phyloP scores from a whole-genome alignment of 1,140 invertebrate genomes.

The Brachionus plicatilis region DNA sequence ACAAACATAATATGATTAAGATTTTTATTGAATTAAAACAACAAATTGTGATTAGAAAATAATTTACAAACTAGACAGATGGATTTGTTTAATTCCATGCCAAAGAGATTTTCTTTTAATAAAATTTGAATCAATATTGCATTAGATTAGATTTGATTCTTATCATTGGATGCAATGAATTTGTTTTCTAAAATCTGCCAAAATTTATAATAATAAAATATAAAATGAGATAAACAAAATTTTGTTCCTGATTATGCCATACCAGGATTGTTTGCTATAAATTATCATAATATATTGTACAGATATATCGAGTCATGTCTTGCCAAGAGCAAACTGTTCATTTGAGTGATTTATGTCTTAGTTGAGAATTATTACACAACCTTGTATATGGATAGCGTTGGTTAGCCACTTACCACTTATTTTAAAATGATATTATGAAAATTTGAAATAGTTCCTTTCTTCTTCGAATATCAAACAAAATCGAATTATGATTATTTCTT shows the following conservation, averaged over 20 bases:
- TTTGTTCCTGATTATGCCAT: conserved; percentile 20
- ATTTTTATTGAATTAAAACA: background rate
- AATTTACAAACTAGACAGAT: background rate
- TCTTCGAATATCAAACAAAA: background rate
- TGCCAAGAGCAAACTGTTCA: background rate
- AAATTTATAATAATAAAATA: background rate
- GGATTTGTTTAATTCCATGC: background rate
- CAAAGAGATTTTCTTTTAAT: background rate
- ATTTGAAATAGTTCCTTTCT: background rate
- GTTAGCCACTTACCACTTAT: background rate
- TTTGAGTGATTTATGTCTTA: background rate
- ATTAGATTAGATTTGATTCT: background rate
- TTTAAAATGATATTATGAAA: background rate
- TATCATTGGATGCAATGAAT: background rate
- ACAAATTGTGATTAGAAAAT: background rate
- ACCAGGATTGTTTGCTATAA: background rate
- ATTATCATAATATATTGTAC: background rate
- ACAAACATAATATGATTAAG: background rate
- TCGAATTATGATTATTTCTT: conserved; percentile 31
- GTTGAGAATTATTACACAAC: background rate
- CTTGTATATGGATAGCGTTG: background rate
- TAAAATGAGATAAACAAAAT: background rate
- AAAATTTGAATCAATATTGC: background rate
- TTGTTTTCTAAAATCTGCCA: background rate
- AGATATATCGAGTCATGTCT: background rate